Conservation (phyloP, 2,797 vertebrate species). For the Leptoclinus maculatus region DNA sequence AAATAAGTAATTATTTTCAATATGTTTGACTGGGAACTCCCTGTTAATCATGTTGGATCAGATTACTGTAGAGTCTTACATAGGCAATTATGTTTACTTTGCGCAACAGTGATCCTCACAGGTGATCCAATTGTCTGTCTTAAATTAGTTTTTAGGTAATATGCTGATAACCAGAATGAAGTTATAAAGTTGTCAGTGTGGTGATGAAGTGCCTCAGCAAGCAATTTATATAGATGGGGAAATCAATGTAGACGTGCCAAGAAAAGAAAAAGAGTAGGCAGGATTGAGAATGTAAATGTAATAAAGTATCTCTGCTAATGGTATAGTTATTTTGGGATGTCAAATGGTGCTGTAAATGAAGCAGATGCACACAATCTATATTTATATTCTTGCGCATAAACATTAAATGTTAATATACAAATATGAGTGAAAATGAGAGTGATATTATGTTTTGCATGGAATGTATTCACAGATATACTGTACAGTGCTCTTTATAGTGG, state of each 20-base stretch:
- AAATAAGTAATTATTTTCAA: slow-evolving; percentile 47
- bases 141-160: slow-evolving; percentile 67
- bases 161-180: slow-evolving; percentile 57
- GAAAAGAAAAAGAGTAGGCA: slow-evolving; percentile 16
- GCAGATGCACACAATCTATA: slow-evolving; percentile 13
- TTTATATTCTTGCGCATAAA: background rate
- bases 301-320: slow-evolving; percentile 41
- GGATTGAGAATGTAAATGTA: slow-evolving; percentile 51
- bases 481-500: background rate
- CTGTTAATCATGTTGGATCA: slow-evolving; percentile 58
- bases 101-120: slow-evolving; percentile 56
- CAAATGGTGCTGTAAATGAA: slow-evolving; percentile 14
- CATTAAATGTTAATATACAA: slow-evolving; percentile 3
- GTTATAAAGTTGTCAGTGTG: slow-evolving; percentile 56
- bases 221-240: slow-evolving; percentile 56
- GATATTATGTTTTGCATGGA: slow-evolving; percentile 6
- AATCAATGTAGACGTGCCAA: slow-evolving; percentile 42
- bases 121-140: slow-evolving; percentile 59
- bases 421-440: background rate
- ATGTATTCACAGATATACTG: background rate
- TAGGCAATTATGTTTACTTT: slow-evolving; percentile 66
- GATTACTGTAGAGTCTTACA: slow-evolving; percentile 51
- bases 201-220: slow-evolving; percentile 55
- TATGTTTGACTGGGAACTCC: slow-evolving; percentile 26
- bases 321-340: slow-evolving; percentile 15